A percentile compares a stretch with the other conserved stretches of the same genome.
phyloP scores from a whole-genome alignment of 1,140 invertebrate genomes.

The Aleiodes sp. region DNA sequence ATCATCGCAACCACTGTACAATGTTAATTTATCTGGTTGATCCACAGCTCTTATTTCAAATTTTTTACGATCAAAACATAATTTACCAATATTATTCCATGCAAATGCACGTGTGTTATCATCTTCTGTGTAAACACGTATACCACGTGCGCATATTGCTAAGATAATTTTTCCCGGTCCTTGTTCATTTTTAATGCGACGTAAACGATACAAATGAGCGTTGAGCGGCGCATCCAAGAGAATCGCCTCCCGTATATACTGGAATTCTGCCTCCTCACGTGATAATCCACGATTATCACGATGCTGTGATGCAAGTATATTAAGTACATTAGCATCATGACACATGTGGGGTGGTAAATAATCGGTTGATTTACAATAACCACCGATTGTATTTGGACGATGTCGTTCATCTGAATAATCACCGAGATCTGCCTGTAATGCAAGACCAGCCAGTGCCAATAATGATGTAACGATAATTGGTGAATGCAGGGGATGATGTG shows the following conservation, averaged over 20 bases:
- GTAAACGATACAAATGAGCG: constrained; percentile 89
- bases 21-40: constrained; percentile 81
- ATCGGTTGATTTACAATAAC: constrained; percentile 85
- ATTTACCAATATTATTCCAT: constrained; percentile 93
- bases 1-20: constrained; percentile 90
- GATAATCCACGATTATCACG: constrained; percentile 80
- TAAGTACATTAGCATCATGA: constrained; percentile 69
- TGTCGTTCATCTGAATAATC: constrained; percentile 73
- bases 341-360: constrained; percentile 73
- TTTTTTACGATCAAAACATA: constrained; percentile 95
- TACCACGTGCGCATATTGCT: constrained; percentile 85
- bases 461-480: constrained; percentile 64
- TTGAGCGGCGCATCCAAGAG: constrained; percentile 87
- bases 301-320: constrained; percentile 71
- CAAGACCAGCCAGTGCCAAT: constrained; percentile 84
- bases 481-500: constrained; percentile 74
- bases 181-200: constrained; percentile 82
- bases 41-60: constrained; percentile 93
- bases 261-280: constrained; percentile 80
- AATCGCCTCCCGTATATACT: constrained; percentile 90
- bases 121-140: constrained; percentile 81
- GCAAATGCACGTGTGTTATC: constrained; percentile 79
- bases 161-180: constrained; percentile 79
- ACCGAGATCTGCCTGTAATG: constrained; percentile 91
- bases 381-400: constrained; percentile 69